Percentiles rank a stretch among this genome's conserved stretches.
phyloP scores from a whole-genome alignment of 92 coral and sea anemone species.

The Porites evermanni region DNA sequence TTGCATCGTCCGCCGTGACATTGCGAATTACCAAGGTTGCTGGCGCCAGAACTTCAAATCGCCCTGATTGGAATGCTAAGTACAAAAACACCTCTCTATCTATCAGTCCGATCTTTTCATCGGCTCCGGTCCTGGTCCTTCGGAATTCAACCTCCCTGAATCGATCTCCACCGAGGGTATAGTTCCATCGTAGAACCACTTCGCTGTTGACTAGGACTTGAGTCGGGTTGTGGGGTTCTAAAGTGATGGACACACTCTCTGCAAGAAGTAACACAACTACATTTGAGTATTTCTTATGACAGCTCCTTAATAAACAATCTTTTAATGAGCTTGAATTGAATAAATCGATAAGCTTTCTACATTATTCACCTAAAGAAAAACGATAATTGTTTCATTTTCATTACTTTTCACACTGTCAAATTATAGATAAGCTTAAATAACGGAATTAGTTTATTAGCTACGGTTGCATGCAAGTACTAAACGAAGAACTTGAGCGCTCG shows the following conservation, averaged over 20 bases:
- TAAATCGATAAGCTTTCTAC: no score
- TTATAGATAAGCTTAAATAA: neutral
- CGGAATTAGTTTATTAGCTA: no score
- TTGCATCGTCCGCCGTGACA: constrained; percentile 7
- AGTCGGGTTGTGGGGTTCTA: neutral
- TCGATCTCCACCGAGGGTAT: neutral
- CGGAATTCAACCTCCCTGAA: constrained; percentile 1
- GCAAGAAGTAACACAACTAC: neutral
- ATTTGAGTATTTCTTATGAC: neutral
- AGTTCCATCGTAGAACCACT: neutral
- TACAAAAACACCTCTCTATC: no score
- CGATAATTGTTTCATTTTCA: no score
- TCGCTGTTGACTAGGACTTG: neutral
- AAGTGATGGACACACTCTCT: neutral
- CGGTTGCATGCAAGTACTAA: no score
- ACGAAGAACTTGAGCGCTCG: no score
- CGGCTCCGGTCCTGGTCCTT: neutral
- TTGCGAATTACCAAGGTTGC: constrained; percentile 10
- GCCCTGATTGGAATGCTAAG: neutral
- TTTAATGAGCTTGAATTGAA: no score
- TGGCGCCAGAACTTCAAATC: neutral
- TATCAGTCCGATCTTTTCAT: neutral
- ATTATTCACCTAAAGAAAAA: no score
- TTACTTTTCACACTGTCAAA: neutral
- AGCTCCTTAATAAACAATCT: no score